Evolutionary conservation across 2,888 invertebrate species (phyloP), one percentile per base, ranked within the genome.

Genomic region (Andrena bucephala): DNA sequence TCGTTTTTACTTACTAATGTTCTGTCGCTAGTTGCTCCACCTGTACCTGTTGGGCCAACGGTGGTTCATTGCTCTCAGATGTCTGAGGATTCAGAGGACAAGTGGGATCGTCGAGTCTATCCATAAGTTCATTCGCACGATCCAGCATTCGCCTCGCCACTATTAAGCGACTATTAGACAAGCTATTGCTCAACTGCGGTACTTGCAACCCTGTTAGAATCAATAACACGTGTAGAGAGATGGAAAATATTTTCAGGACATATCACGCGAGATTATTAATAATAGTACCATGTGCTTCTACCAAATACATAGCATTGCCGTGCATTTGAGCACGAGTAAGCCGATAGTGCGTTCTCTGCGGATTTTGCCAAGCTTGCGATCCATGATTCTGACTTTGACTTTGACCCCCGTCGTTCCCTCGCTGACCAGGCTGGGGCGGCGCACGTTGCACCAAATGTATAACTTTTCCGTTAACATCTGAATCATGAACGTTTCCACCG

Each of bases 381-480:
- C 94, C 79, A 93, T 91, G 79, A 87, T 93, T 81, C 91, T 93
- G 87, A 81, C 86, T 84, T 91, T 93, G 81, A 82, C 86, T 42
- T 69, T 83, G 89, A 91, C 94, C 90, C 91, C 94, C 89, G 92
- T 94, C 87, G 94, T 90, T 78, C 92, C 94, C 69, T 89, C 95
- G 86, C 89, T 94, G 86, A 91, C 94, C 77, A 90, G 95, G 83
- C 67, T 95, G 95, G 0, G 98, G 98, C 0, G 98, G 98, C 4
- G 97, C 96, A 33, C 98, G 95, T 93, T 98, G 97, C 24, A 99
- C 99, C 92, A 99, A 95, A 94, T 99, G 99, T 71, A 99, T 96
- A 48, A 98, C 98, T 94, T 98, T 99, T 1, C 98, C 98, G 93
- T 98, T 95, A 31, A 99, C 97, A 95, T 97, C 98, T 97, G 63